Conservation (phyloP, 1,140 invertebrate genomes). For the Prorops nasuta region DNA sequence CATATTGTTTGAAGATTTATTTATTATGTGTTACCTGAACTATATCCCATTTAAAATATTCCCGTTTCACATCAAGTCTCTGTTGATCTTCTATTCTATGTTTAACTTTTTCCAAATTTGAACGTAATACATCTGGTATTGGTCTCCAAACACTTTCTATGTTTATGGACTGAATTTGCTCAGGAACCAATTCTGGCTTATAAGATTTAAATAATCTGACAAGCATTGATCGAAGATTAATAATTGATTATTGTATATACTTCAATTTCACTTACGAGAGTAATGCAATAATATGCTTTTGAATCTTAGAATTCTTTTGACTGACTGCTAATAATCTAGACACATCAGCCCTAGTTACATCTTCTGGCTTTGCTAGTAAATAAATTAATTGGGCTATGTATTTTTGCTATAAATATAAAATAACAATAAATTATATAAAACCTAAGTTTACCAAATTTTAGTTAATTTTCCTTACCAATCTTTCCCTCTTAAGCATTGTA, state of each 20-base stretch:
- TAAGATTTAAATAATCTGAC: constrained; percentile 52
- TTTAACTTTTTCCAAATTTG: constrained; percentile 39
- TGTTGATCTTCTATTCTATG: constrained; percentile 21
- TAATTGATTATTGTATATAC: constrained; percentile 2
- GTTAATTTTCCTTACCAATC: constrained; percentile 30
- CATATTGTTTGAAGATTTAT: neutral
- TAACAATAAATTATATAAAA: constrained; percentile 1
- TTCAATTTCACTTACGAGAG: constrained; percentile 31
- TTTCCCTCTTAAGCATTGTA: constrained; percentile 32
- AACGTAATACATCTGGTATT: constrained; percentile 36
- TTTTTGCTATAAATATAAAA: constrained; percentile 29
- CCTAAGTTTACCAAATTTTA: constrained; percentile 5
- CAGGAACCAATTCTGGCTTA: constrained; percentile 53
- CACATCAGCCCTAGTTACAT: constrained; percentile 48
- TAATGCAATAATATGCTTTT: constrained; percentile 40
- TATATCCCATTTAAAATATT: constrained; percentile 32
- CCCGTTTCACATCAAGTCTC: neutral
- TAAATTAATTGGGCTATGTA: constrained; percentile 43
- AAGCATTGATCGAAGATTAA: constrained; percentile 6
- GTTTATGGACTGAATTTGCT: constrained; percentile 44
- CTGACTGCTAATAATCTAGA: constrained; percentile 31
- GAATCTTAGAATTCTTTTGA: constrained; percentile 21
- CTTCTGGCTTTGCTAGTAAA: constrained; percentile 45
- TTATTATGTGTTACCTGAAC: constrained; percentile 10
- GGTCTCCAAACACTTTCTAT: constrained; percentile 47